Conservation (phyloP, 1,140 invertebrate genomes). For the Diachasmimorpha longicaudata region DNA sequence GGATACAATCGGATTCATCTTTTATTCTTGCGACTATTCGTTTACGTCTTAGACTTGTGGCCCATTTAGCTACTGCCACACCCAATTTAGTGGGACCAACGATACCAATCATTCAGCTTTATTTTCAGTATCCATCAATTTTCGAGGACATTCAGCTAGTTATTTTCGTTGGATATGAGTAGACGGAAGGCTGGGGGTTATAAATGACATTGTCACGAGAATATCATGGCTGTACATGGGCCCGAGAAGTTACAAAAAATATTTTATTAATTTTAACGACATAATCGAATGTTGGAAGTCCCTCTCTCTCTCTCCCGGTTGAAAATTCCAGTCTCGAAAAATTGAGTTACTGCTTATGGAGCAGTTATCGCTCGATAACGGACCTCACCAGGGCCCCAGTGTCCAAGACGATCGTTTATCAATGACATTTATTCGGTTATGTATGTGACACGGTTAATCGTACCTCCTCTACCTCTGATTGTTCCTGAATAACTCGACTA, state of each 20-base stretch:
- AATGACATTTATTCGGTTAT: constrained; percentile 43
- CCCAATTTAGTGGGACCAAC: background rate
- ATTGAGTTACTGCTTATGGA: background rate
- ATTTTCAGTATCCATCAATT: constrained; percentile 10
- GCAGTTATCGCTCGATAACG: background rate
- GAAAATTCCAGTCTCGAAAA: too few relatives aligned
- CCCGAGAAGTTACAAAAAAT: background rate
- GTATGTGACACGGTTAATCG: background rate
- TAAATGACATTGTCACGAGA: background rate
- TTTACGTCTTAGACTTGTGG: background rate
- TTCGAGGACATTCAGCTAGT: background rate
- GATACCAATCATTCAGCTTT: background rate
- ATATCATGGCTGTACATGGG: background rate
- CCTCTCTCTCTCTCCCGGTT: too few relatives aligned
- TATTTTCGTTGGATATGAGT: background rate
- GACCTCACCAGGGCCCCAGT: background rate
- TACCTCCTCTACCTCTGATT: background rate
- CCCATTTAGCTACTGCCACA: constrained; percentile 15
- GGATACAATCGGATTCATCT: constrained; percentile 41
- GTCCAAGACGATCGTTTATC: constrained; percentile 46
- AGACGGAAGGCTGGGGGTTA: background rate
- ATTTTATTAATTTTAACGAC: too few relatives aligned
- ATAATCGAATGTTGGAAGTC: too few relatives aligned
- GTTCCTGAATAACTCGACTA: background rate
- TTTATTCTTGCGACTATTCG: constrained; percentile 1